Evolutionary conservation across 2,888 invertebrate genomes (phyloP).

Genomic region (Strigamia transsilvanica): DNA sequence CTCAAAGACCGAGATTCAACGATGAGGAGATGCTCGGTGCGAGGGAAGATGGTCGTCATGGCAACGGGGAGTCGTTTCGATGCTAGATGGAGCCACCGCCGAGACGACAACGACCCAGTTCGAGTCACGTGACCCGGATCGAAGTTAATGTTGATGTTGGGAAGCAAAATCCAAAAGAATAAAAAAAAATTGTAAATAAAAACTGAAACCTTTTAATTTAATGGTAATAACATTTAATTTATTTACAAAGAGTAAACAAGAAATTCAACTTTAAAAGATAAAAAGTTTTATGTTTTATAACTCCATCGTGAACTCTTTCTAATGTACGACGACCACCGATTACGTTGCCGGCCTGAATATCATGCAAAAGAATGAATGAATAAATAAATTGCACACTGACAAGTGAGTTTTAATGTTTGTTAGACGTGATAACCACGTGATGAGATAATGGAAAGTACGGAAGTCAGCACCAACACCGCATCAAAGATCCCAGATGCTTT

Average conservation of each 20-base stretch:
- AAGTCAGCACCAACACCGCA: constrained; percentile 36
- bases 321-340: constrained; percentile 5
- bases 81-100: background rate
- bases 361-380: background rate
- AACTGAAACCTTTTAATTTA: background rate
- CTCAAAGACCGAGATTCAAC: background rate
- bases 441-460: background rate
- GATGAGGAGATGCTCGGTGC: constrained; percentile 42
- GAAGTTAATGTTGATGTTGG: constrained; percentile 15
- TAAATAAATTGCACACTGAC: background rate
- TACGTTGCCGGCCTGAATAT: background rate
- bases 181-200: constrained; percentile 11
- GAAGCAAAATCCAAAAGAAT: background rate
- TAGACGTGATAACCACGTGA: background rate
- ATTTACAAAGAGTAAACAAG: background rate
- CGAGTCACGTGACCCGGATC: constrained; percentile 7
- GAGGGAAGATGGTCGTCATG: constrained; percentile 42
- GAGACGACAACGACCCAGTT: constrained; percentile 23
- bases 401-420: too few relatives aligned
- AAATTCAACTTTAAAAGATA: too few relatives aligned
- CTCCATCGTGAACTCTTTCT: background rate
- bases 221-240: background rate
- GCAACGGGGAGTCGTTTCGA: background rate
- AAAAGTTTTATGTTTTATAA: background rate
- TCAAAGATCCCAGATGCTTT: constrained; percentile 54